Conservation (phyloP, 2,888 invertebrate genomes). For the Choreutis nemorana region DNA sequence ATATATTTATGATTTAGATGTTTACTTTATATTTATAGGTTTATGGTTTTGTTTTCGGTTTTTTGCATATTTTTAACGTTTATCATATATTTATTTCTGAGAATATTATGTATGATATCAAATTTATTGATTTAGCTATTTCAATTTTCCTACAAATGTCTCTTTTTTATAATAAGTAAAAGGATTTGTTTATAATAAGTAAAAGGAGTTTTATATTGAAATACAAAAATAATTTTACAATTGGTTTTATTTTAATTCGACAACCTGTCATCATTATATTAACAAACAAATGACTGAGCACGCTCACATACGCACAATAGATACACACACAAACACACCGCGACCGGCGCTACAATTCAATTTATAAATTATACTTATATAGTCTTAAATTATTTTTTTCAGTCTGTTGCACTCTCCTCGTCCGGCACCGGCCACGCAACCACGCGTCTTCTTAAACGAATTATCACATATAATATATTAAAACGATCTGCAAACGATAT, state of each 20-base stretch:
- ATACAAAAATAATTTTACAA: slow-evolving; percentile 49
- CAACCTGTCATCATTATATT: slow-evolving; percentile 82
- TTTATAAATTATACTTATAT: slow-evolving; percentile 71
- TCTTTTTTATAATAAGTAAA: too few species aligned
- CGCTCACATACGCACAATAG: slow-evolving; percentile 70
- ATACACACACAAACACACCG: slow-evolving; percentile 70
- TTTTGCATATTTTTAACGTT: too few species aligned
- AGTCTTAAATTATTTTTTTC: slow-evolving; percentile 68
- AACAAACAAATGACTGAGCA: slow-evolving; percentile 68
- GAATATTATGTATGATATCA: too few species aligned
- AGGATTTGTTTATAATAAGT: too few species aligned
- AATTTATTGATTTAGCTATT: too few species aligned
- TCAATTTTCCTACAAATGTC: too few species aligned
- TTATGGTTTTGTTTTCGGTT: too few species aligned
- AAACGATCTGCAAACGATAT: slow-evolving; percentile 67
- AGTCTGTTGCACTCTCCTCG: slow-evolving; percentile 68
- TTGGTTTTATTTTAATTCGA: slow-evolving; percentile 73
- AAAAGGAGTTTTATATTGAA: slow-evolving; percentile 25
- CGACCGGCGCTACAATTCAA: slow-evolving; percentile 69
- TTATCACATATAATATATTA: slow-evolving; percentile 76
- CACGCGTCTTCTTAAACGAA: slow-evolving; percentile 60
- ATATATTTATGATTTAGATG: too few species aligned
- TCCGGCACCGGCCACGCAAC: slow-evolving; percentile 63
- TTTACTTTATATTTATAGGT: too few species aligned
- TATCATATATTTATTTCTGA: too few species aligned